phyloP scores from a whole-genome alignment of 2,888 invertebrate genomes.

The Platycheirus albimanus region DNA sequence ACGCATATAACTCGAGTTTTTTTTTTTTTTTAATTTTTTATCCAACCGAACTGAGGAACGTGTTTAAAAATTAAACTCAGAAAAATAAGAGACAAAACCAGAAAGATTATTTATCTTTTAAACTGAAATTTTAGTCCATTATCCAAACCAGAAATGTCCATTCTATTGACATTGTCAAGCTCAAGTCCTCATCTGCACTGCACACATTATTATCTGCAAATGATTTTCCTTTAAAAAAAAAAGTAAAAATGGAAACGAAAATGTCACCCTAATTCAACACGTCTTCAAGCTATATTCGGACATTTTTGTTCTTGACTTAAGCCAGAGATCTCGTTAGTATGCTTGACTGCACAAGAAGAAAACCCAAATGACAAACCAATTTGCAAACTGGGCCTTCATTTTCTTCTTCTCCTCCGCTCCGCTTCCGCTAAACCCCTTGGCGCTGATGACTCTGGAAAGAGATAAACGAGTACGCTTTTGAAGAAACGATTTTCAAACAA shows the following conservation, averaged over 20 bases:
- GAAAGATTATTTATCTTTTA: no score
- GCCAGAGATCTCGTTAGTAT: slow-evolving; percentile 39
- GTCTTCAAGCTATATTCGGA: slow-evolving; percentile 35
- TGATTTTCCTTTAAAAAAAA: slow-evolving; percentile 3
- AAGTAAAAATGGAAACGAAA: slow-evolving; percentile 1
- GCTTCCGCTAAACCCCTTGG: no score
- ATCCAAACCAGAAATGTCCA: no score
- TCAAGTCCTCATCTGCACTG: background rate
- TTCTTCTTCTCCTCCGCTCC: background rate
- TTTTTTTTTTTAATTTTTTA: no score
- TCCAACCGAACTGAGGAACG: no score
- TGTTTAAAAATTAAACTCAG: no score
- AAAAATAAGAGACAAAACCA: no score
- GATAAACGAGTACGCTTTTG: slow-evolving; percentile 5
- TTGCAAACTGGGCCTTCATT: slow-evolving; percentile 21
- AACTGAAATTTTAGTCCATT: no score
- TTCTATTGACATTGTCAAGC: background rate
- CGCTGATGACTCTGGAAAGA: slow-evolving; percentile 18
- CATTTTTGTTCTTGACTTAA: slow-evolving; percentile 32
- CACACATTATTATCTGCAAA: slow-evolving; percentile 36
- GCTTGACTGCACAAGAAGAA: slow-evolving; percentile 45
- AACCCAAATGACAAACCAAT: slow-evolving; percentile 34
- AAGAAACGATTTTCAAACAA: slow-evolving; percentile 40
- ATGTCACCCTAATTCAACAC: slow-evolving; percentile 41
- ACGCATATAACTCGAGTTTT: no score